Percentiles rank a stretch among this genome's conserved stretches.
Conservation (phyloP, 1,140 invertebrate genomes). For the Drusus annulatus region DNA sequence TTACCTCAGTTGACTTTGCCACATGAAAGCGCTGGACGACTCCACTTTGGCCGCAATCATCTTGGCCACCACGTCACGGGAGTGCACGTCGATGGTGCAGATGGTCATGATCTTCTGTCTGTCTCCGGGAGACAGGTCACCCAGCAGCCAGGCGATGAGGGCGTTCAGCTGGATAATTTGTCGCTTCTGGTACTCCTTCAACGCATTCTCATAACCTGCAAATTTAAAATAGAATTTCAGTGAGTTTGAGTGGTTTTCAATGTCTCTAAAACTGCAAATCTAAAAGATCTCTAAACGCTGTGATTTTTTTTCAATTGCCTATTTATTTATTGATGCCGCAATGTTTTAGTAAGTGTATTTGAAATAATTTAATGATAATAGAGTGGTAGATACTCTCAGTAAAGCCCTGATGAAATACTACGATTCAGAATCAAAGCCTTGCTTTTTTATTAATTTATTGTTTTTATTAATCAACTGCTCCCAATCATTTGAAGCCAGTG, state of each 20-base stretch:
- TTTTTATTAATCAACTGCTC: no score
- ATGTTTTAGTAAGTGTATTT: no score
- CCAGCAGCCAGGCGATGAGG: constrained; percentile 85
- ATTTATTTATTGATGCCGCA: no score
- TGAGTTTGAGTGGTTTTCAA: neutral
- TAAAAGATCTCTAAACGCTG: no score
- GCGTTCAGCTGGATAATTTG: constrained; percentile 88
- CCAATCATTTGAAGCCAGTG: no score
- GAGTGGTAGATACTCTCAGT: no score
- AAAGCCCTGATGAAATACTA: no score
- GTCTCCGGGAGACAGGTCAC: constrained; percentile 85
- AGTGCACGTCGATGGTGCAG: constrained; percentile 94
- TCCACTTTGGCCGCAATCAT: constrained; percentile 89
- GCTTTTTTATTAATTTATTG: no score
- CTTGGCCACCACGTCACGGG: constrained; percentile 90
- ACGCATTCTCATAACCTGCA: constrained; percentile 83
- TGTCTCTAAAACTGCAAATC: no score
- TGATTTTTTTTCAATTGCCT: no score
- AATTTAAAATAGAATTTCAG: neutral
- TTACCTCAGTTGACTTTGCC: constrained; percentile 89
- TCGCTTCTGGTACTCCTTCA: constrained; percentile 95
- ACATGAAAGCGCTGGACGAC: constrained; percentile 86
- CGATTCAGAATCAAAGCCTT: no score
- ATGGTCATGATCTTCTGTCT: constrained; percentile 96
- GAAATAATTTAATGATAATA: no score